These are phyloP conservation scores for Tolmerus cingulatus DNA, from an alignment of 2,888 invertebrate genomes.

Conservation along the genomic window DNA sequence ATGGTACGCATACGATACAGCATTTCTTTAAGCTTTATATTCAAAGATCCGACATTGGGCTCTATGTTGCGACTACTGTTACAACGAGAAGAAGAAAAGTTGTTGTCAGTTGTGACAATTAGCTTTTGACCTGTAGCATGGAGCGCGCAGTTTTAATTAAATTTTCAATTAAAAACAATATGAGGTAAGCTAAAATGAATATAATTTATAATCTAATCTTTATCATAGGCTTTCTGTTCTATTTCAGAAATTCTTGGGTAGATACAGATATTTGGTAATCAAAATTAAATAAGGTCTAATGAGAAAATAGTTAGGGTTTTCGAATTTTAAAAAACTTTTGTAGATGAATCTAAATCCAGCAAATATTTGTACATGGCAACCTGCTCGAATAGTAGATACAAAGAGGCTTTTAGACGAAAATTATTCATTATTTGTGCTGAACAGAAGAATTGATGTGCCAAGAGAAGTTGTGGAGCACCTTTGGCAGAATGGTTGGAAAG, in stretches of 20 bases:
- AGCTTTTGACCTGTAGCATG: not conserved
- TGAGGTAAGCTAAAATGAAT: not conserved
- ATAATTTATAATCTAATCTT: not conserved
- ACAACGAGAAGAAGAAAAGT: not conserved
- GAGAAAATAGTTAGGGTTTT: not conserved
- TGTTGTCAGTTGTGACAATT: not conserved
- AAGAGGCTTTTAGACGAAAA: conserved; percentile 53
- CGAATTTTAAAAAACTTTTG: not conserved
- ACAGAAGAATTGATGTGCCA: conserved; percentile 69
- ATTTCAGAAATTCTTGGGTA: not conserved
- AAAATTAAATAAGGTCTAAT: not conserved
- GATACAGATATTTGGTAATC: not conserved
- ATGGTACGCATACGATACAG: too few relatives aligned
- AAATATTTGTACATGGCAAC: not conserved
- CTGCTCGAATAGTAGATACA: not conserved
- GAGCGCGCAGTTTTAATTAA: not conserved
- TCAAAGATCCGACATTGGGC: too few relatives aligned
- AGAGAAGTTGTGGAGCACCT: conserved; percentile 66
- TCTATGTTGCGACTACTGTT: not conserved
- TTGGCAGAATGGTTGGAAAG: conserved; percentile 73
- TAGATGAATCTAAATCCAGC: not conserved
- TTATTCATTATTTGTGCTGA: conserved; percentile 74
- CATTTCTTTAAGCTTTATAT: too few relatives aligned
- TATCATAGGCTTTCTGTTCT: not conserved
- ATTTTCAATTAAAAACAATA: not conserved